Base-by-base conservation (phyloP, 2,797 vertebrate species). In the Phalloptychus januarius region DNA sequence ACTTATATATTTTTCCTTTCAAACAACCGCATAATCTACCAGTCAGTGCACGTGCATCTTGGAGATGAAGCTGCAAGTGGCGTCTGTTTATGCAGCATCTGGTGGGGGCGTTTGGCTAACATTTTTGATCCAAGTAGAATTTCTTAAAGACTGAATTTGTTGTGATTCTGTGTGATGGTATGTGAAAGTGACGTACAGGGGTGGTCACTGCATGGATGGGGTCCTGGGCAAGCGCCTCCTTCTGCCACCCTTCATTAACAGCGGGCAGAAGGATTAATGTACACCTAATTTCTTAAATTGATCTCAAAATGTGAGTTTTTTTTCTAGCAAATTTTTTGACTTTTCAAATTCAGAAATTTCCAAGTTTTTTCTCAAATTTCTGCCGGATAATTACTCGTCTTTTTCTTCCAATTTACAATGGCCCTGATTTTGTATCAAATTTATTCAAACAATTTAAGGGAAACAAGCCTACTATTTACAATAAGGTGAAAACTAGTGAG, bases 41-140 rank as follows among this genome's bases (percentile, higher is more conserved):
- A 77, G 72, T 46, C 10, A 45, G 72, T 58, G 75, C 38, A 61
- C 58, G 44, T 42, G 0, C 23, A 7, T 28, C 71, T 71, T 2
- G 28, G 69, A 75, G 46, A 78, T 2, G 42, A 16, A 83, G 83
- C 82, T 82, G 86, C 88, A 89, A 82, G 86, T 89, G 83, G 71
- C 33, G 5, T 46, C 5, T 63, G 33, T 33, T 54, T 65, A 46
- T 44, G 31, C 70, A 73, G 8, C 69, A 75, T 84, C 46, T 71
- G 45, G 20, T 28, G 56, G 33, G 65, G 63, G 72, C 5, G 25
- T 15, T 69, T 25, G 7, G 23, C 25, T 70, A 4, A 23, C 1
- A n/a, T 40, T 50, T 67, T 10, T 40, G 12, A 70, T n/a, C 44
- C 25, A 13, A 16, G 40, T 28, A 70, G 11, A 28, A 28, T 70